Conservation (phyloP, 2,113 vertebrate species). For the Chaenogobius annularis region DNA sequence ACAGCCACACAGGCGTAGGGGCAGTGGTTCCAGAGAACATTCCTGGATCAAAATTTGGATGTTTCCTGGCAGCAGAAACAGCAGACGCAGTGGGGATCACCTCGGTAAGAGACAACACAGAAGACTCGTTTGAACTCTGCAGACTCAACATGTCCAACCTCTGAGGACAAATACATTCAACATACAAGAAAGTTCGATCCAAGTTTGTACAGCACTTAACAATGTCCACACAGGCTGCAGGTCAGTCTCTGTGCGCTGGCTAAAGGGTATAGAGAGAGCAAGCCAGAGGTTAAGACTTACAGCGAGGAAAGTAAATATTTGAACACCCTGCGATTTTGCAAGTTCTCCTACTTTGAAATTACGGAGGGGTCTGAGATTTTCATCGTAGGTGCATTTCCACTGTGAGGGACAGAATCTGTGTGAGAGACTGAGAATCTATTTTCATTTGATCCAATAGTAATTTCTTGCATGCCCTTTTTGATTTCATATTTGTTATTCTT, state of each 20-base stretch:
- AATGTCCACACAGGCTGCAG: not conserved
- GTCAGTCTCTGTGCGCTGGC: not conserved
- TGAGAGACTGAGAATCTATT: too few species aligned
- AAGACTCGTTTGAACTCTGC: not conserved
- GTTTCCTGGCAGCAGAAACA: not conserved
- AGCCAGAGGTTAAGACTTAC: too few species aligned
- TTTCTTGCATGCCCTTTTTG: too few species aligned
- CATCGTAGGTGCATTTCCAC: too few species aligned
- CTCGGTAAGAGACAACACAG: not conserved
- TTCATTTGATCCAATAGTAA: too few species aligned
- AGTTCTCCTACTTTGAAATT: too few species aligned
- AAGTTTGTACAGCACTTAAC: not conserved
- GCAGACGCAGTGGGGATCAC: not conserved
- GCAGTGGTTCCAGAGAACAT: not conserved
- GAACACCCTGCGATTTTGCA: too few species aligned
- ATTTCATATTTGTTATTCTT: too few species aligned
- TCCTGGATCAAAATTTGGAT: not conserved
- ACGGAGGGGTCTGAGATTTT: too few species aligned
- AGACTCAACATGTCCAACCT: not conserved
- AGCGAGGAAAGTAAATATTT: too few species aligned
- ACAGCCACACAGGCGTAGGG: not conserved
- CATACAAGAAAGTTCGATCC: not conserved
- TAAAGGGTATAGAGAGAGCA: too few species aligned
- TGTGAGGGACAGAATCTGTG: too few species aligned
- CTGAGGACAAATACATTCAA: constrained; percentile 1